These are phyloP conservation scores for Percopsis omiscomaycus DNA, from an alignment of 2,797 vertebrate genomes.

Conservation along the genomic window DNA sequence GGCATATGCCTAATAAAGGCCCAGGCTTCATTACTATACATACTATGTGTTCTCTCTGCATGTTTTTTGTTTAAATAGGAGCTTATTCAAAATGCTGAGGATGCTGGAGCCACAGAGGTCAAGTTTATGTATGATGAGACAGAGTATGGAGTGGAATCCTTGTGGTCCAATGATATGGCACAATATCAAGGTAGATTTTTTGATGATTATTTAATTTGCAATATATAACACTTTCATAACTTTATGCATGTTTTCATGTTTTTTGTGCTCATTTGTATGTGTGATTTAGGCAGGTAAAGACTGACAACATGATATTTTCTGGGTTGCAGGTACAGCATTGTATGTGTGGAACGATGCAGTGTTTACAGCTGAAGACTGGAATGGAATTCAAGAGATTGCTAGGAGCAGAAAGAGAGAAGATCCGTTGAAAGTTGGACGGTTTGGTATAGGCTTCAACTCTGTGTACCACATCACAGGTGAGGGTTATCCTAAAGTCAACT, in stretches of 20 bases:
- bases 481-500: background rate
- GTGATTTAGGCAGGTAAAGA: background rate
- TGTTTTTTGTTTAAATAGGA: constrained; percentile 78
- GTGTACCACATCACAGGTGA: constrained; percentile 98
- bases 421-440: constrained; percentile 96
- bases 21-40: background rate
- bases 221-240: background rate
- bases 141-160: constrained; percentile 90
- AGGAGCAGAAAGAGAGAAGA: constrained; percentile 97
- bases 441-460: constrained; percentile 98
- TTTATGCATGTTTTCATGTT: background rate
- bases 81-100: constrained; percentile 98
- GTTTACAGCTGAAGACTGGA: constrained; percentile 95
- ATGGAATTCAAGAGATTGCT: constrained; percentile 98
- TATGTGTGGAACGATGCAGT: constrained; percentile 95
- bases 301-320: background rate
- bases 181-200: constrained; percentile 88
- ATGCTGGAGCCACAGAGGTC: constrained; percentile 95
- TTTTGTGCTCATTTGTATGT: background rate
- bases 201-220: constrained; percentile 12
- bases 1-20: too few species aligned
- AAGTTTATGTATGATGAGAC: constrained; percentile 97
- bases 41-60: background rate
- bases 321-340: constrained; percentile 84
- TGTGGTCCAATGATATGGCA: constrained; percentile 94